Evolutionary conservation across 35 echinoderm and acorn worm genomes (phyloP).

Genomic region (Heliocidaris erythrogramma): DNA sequence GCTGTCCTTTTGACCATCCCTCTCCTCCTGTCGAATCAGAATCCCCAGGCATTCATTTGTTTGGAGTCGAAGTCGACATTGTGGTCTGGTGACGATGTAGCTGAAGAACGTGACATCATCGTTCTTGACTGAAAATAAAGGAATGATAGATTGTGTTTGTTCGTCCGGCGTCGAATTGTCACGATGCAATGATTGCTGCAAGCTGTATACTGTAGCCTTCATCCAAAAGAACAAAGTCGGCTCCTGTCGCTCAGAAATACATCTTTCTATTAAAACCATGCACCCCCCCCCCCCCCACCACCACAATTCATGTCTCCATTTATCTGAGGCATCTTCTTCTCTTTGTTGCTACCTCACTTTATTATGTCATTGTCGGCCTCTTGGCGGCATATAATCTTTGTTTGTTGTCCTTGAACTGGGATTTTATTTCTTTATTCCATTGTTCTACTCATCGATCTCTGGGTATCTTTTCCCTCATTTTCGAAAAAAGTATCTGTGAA

Average conservation of each 20-base stretch:
- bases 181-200: not conserved
- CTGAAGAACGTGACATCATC: not conserved
- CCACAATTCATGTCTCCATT: not conserved
- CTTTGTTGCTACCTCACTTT: not conserved
- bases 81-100: not conserved
- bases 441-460: not conserved
- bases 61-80: not conserved
- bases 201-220: not conserved
- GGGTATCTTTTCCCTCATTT: not conserved
- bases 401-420: not conserved
- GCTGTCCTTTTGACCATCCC: too few relatives aligned
- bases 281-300: too few relatives aligned
- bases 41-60: not conserved
- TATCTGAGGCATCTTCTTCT: not conserved
- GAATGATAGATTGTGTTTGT: not conserved
- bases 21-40: not conserved
- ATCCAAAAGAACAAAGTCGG: not conserved
- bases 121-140: not conserved
- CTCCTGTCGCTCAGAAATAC: not conserved
- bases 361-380: not conserved
- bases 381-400: not conserved
- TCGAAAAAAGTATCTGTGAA: not conserved
- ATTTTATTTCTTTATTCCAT: not conserved
- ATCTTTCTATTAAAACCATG: not conserved
- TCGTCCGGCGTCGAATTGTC: not conserved